Conservation (phyloP, 2,113 vertebrate species). For the Leptocoma aspasia region DNA sequence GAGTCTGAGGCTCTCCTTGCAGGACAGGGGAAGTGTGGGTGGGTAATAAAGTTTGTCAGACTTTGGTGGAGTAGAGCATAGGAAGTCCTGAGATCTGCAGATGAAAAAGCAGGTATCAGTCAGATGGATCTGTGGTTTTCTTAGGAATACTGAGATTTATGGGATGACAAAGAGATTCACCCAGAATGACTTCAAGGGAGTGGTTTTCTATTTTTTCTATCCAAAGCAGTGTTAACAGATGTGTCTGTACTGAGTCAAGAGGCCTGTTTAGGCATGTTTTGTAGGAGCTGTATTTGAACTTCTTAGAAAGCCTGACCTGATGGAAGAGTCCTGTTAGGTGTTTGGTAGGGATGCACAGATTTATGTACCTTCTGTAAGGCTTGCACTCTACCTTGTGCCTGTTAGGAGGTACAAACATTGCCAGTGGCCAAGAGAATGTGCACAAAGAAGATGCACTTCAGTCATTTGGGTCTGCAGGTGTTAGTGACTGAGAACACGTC, state of each 20-base stretch:
- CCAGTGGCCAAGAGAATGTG: neutral
- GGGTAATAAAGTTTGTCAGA: neutral
- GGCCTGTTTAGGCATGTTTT: neutral
- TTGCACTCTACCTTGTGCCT: neutral
- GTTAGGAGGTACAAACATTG: neutral
- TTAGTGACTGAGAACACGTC: rapidly evolving
- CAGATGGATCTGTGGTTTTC: neutral
- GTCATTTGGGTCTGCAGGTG: neutral
- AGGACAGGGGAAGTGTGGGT: neutral
- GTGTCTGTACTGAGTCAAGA: neutral
- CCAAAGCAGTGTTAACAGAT: neutral
- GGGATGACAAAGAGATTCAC: neutral
- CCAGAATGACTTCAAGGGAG: neutral
- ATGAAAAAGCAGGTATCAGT: neutral
- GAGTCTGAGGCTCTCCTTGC: neutral
- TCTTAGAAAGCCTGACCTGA: neutral
- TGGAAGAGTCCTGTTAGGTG: neutral
- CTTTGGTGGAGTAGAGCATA: neutral
- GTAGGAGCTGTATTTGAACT: neutral
- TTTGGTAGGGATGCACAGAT: neutral
- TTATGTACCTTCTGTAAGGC: neutral
- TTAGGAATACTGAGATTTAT: neutral
- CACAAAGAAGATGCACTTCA: neutral
- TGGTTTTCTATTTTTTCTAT: neutral
- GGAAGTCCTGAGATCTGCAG: neutral